These are phyloP conservation scores for Pogonocichla stellata DNA, from an alignment of 2,113 vertebrate genomes.

Conservation along the genomic window DNA sequence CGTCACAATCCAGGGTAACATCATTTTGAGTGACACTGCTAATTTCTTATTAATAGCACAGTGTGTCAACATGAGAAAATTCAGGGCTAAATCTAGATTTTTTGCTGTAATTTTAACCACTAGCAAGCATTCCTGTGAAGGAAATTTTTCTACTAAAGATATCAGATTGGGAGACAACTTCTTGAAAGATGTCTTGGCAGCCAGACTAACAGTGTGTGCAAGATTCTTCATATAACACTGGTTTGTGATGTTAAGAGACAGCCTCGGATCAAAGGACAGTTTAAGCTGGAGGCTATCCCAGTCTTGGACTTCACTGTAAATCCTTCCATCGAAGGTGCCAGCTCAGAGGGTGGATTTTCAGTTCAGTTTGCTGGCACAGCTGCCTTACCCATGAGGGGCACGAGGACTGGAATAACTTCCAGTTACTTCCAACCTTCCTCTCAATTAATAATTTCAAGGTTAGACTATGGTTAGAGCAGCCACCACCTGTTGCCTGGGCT, in stretches of 20 bases:
- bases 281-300: neutral
- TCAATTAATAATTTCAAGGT: neutral
- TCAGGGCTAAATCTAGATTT: neutral
- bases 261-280: neutral
- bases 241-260: neutral
- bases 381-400: neutral
- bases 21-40: neutral
- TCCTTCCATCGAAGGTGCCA: neutral
- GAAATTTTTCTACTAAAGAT: neutral
- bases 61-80: neutral
- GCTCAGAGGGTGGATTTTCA: neutral
- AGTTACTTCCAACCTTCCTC: neutral
- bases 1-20: neutral
- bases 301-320: neutral
- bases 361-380: neutral
- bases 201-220: neutral
- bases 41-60: neutral
- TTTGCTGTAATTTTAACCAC: neutral
- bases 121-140: neutral
- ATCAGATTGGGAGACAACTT: neutral
- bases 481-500: neutral
- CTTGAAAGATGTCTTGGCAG: slow-evolving; percentile 28
- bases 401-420: neutral
- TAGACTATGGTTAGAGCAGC: neutral
- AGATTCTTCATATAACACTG: neutral